Base-by-base conservation (phyloP, 2,888 invertebrate species). In the Acanthosepion lycidas region DNA sequence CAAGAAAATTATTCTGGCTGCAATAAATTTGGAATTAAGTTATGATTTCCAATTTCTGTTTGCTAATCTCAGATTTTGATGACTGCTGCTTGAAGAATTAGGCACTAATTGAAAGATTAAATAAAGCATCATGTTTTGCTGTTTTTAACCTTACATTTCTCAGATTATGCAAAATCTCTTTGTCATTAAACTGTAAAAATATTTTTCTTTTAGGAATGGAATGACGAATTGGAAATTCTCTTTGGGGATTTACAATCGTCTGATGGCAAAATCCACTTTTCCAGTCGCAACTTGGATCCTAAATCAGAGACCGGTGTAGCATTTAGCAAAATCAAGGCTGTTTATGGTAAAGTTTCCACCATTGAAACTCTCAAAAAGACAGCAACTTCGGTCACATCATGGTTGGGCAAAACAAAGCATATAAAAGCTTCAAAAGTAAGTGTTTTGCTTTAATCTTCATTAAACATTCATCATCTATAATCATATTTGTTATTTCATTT, bases 241-340 rank as follows among this genome's bases (percentile, higher is more conserved):
- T 95, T 96, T 91, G 95, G 95, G 18, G 96, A 96, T 92, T 94
- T 96, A 91, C 95, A 95, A 23, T 95, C 95, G 6, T 93, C 94
- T 6, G 95, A 96, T 95, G 96, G 96, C 26, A 95, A 95, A 91
- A 94, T 96, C 20, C 95, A 95, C 94, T 64, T 94, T 59, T 64
- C 94, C 6, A 96, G 96, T n/a, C 33, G 95, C 6, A 95, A 95
- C 28, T 96, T 96, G 20, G 96, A 96, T 93, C 96, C 96, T 0
- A 95, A 96, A 23, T 95, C 96, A 5, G 96, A 96, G 49, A 95
- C 96, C 2, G 96, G 95, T 33, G 96, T 96, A 64, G 96, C 96
- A 4, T 96, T 95, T 95, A 96, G 96, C 93, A 96, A 96, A 94
- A 96, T 96, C 93, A 95, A 95, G 94, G 96, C 96, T 48, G 96